phyloP scores from a whole-genome alignment of 2,888 invertebrate genomes.

The Hipparchia semele region DNA sequence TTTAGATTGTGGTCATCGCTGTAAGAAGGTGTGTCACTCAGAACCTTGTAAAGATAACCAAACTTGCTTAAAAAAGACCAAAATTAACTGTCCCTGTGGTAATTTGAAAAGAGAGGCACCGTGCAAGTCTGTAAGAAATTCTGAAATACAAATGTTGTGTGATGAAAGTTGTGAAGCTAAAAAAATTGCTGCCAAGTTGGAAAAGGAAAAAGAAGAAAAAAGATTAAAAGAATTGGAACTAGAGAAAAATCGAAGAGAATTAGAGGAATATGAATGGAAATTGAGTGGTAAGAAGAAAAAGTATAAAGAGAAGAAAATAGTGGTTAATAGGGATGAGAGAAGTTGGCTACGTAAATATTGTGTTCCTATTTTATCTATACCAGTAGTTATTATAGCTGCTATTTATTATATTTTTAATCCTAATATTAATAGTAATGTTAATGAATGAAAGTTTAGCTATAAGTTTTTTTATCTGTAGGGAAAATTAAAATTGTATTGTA shows the following conservation, averaged over 20 bases:
- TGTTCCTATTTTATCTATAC: slow-evolving; percentile 63
- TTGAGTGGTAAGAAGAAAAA: slow-evolving; percentile 86
- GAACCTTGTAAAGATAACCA: slow-evolving; percentile 87
- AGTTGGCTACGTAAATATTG: slow-evolving; percentile 71
- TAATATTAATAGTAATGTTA: not conserved
- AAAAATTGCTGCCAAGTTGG: slow-evolving; percentile 77
- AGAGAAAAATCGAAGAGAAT: slow-evolving; percentile 86
- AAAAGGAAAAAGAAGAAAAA: slow-evolving; percentile 80
- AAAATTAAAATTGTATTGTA: not conserved
- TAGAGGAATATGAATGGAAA: slow-evolving; percentile 90
- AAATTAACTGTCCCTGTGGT: slow-evolving; percentile 90
- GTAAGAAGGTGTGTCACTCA: slow-evolving; percentile 88
- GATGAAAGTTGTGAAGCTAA: slow-evolving; percentile 85
- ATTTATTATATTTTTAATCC: slow-evolving; percentile 47
- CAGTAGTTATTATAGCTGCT: slow-evolving; percentile 53
- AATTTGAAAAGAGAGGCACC: slow-evolving; percentile 88
- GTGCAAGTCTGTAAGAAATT: slow-evolving; percentile 83
- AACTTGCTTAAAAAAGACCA: slow-evolving; percentile 90
- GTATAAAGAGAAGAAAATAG: slow-evolving; percentile 73
- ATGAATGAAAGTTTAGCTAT: not conserved
- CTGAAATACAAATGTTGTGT: slow-evolving; percentile 80
- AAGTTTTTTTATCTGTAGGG: not conserved
- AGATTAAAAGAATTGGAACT: slow-evolving; percentile 84
- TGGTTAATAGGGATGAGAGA: slow-evolving; percentile 70
- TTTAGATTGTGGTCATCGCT: slow-evolving; percentile 93